A percentile compares a stretch with the other conserved stretches of the same genome.
Conservation (phyloP, 2,888 invertebrate species). For the Aplocera efformata region DNA sequence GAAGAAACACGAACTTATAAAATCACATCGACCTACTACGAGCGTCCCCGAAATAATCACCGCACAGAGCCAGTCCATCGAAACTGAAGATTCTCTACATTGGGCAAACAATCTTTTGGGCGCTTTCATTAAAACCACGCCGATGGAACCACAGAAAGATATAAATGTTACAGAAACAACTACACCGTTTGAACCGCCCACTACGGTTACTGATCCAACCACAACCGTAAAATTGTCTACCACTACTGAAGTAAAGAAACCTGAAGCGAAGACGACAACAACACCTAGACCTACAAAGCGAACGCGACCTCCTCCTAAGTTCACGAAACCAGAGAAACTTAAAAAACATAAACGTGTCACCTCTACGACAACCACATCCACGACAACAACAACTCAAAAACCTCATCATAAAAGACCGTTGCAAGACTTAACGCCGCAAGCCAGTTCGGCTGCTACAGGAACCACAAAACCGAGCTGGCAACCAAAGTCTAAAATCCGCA, state of each 20-base stretch:
- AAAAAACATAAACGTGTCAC: slow-evolving; percentile 66
- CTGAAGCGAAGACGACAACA: slow-evolving; percentile 36
- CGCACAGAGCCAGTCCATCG: slow-evolving; percentile 36
- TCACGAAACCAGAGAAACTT: slow-evolving; percentile 53
- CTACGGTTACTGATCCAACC: slow-evolving; percentile 31
- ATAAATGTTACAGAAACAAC: slow-evolving; percentile 34
- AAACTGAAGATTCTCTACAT: slow-evolving; percentile 45
- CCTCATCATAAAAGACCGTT: slow-evolving; percentile 43
- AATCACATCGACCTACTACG: slow-evolving; percentile 48
- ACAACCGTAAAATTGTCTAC: slow-evolving; percentile 22
- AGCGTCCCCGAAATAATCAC: slow-evolving; percentile 64
- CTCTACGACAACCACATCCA: slow-evolving; percentile 46
- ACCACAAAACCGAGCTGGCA: slow-evolving; percentile 36
- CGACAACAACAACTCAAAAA: slow-evolving; percentile 39
- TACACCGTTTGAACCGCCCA: slow-evolving; percentile 28
- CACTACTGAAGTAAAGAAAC: slow-evolving; percentile 18
- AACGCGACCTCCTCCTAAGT: slow-evolving; percentile 65
- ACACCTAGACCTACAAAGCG: slow-evolving; percentile 48
- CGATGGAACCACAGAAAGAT: slow-evolving; percentile 52
- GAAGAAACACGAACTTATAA: slow-evolving; percentile 54
- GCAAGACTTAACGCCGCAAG: slow-evolving; percentile 58
- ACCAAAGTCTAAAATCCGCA: slow-evolving; percentile 28
- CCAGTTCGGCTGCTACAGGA: slow-evolving; percentile 54
- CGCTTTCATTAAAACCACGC: slow-evolving; percentile 67
- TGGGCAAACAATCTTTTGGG: slow-evolving; percentile 60